These are phyloP conservation scores for Azemiops feae DNA, from an alignment of 2,113 vertebrate species.

Conservation along the genomic window DNA sequence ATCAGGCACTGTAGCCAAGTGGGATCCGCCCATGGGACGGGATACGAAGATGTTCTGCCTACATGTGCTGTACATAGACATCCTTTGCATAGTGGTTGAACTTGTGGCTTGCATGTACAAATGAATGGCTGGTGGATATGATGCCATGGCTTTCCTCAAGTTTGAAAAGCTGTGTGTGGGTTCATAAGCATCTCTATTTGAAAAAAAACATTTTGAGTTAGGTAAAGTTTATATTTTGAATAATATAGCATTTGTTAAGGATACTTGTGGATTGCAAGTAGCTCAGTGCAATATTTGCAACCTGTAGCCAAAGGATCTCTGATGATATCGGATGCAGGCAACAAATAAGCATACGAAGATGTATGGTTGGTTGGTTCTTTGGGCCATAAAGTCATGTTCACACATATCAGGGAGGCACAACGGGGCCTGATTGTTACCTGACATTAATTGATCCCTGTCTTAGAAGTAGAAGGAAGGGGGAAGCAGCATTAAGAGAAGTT, in stretches of 20 bases:
- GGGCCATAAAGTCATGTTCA: background rate
- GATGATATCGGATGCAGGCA: background rate
- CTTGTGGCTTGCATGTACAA: background rate
- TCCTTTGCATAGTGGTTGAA: background rate
- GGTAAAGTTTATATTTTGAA: background rate
- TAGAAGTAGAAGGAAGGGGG: background rate
- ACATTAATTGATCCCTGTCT: background rate
- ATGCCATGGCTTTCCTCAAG: background rate
- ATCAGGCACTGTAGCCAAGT: background rate
- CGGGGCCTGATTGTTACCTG: background rate
- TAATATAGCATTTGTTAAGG: background rate
- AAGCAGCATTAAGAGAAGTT: background rate
- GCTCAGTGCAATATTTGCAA: background rate
- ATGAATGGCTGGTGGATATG: background rate
- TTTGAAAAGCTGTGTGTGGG: background rate
- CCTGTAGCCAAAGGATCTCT: background rate
- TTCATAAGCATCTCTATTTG: background rate
- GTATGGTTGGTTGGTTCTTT: background rate
- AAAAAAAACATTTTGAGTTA: background rate
- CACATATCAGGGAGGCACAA: background rate
- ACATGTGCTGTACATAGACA: background rate
- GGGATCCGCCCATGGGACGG: background rate
- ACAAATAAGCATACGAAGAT: background rate
- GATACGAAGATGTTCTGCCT: background rate
- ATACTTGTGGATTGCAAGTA: background rate